Evolutionary conservation across 2,797 vertebrate species (phyloP), one percentile per base, ranked within the genome.

Genomic region (Tauraco hartlaubi): DNA sequence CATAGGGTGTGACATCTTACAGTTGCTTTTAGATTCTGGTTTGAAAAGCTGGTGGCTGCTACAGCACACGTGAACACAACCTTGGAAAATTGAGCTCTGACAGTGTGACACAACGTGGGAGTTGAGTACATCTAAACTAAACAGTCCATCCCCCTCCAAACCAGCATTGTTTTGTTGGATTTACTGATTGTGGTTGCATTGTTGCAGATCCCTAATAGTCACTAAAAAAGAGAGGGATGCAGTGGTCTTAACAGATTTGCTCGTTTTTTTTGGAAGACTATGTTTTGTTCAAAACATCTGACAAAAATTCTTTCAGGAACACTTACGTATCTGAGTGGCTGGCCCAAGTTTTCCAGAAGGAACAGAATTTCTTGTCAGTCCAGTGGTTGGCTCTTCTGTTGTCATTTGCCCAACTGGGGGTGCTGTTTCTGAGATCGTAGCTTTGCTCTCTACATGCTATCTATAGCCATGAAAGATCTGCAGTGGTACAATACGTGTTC

Each of bases 1-100:
- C 49, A 43, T 56, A 58, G 95, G 85, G 90, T 92, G 86, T 92
- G 73, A 95, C 71, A 86, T 95, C 63, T 44, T 94, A 76, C 51
- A 67, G 74, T 94, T 85, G 64, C 80, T 93, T 76, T 94, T 78
- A 17, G 35, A 23, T 59, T 89, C 58, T 92, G 37, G 22, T 78
- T 67, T 87, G 75, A 51, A 90, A 49, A 80, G 62, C 88, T 74
- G 90, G 37, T 74, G 71, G 31, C 55, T 73, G 61, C 74, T 54
- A 13, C 43, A 48, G 64, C 89, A 21, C 67, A 35, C 15, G 5
- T 61, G 55, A 91, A 62, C 33, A 5, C 56, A 86, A 4, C 73
- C 55, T 84, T 59, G 61, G 85, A 58, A 88, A 79, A 56, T 0
- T 12, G 62, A 78, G 44, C 43, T 86, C 68, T 78, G 81, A 31